Evolutionary conservation across 2,888 invertebrate genomes (phyloP).

Genomic region (Drosophila leonis): DNA sequence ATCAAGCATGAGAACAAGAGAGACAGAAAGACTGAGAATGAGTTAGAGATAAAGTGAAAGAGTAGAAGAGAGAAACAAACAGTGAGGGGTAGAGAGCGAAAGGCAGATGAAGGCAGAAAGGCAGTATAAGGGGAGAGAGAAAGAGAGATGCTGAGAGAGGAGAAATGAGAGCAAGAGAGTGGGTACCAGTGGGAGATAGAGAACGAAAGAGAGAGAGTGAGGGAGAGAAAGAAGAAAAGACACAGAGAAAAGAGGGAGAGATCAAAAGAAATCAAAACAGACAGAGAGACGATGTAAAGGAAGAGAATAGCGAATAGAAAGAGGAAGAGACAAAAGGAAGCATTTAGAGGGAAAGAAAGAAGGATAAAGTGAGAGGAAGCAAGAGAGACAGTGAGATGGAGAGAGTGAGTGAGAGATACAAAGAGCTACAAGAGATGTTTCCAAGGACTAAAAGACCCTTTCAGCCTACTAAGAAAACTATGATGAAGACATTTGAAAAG

Average conservation of each 20-base stretch:
- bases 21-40: background rate
- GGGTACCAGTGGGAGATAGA: too few species aligned
- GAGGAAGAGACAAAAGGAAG: background rate
- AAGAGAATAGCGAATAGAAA: background rate
- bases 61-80: too few species aligned
- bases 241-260: background rate
- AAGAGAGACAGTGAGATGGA: background rate
- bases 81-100: background rate
- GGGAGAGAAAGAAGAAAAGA: background rate
- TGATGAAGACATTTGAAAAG: constrained; percentile 6
- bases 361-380: background rate
- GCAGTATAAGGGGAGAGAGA: background rate
- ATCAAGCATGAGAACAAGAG: background rate
- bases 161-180: too few species aligned
- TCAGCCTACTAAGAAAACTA: background rate
- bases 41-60: background rate
- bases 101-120: too few species aligned
- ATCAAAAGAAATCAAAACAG: too few species aligned
- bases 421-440: background rate
- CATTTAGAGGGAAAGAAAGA: background rate
- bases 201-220: background rate
- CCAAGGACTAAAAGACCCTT: background rate
- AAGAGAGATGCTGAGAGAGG: background rate
- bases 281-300: too few species aligned
- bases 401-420: background rate